Evolutionary conservation across 2,113 vertebrate genomes (phyloP).

Genomic region (Anarrhichthys ocellatus): DNA sequence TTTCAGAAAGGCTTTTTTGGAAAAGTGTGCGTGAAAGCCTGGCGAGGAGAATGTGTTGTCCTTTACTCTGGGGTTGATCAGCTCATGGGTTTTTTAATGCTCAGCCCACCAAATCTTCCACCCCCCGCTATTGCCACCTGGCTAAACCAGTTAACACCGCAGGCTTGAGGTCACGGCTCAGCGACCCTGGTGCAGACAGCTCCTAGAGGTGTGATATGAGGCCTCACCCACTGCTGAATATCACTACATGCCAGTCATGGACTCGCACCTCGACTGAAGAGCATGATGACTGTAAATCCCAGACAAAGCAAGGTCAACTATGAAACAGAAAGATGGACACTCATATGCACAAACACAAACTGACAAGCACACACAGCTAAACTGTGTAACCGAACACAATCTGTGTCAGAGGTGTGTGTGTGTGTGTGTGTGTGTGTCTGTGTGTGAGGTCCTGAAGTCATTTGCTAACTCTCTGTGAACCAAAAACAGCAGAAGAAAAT

Average conservation of each 20-base stretch:
- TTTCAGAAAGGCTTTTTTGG: conserved; percentile 38
- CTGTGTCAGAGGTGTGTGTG: conserved; percentile 6
- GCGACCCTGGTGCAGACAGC: conserved; percentile 67
- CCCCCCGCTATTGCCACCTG: conserved; percentile 75
- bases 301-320: conserved; percentile 78
- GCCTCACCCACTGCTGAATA: conserved; percentile 68
- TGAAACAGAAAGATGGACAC: conserved; percentile 49
- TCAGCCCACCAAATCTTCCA: conserved; percentile 55
- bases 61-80: conserved; percentile 57
- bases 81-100: conserved; percentile 61
- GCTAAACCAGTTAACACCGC: conserved; percentile 79
- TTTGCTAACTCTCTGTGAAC: conserved; percentile 35
- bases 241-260: conserved; percentile 76
- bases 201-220: conserved; percentile 81
- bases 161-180: conserved; percentile 74
- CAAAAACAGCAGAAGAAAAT: conserved; percentile 45
- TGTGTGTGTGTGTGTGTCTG: background rate
- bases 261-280: conserved; percentile 77
- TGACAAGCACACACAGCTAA: conserved; percentile 19
- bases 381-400: conserved; percentile 13
- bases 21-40: conserved; percentile 33
- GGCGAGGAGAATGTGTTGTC: conserved; percentile 56
- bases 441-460: conserved; percentile 23
- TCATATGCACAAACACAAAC: conserved; percentile 22
- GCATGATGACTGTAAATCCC: conserved; percentile 65